These are phyloP conservation scores for Ramphastos sulfuratus DNA, from an alignment of 2,113 vertebrate genomes.

Conservation along the genomic window DNA sequence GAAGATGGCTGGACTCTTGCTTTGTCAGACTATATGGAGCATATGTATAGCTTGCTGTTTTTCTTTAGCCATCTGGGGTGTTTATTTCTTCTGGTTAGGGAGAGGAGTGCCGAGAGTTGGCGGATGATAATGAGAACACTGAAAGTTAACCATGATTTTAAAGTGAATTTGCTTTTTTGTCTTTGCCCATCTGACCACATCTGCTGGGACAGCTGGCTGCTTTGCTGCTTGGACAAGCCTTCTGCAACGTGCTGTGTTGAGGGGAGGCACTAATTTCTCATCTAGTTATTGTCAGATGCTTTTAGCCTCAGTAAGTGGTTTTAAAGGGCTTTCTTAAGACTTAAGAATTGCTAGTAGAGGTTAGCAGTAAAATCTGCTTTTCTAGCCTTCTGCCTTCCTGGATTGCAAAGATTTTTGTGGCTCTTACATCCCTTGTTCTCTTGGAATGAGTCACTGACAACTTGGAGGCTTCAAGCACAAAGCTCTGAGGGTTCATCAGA, in stretches of 20 bases:
- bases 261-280: background rate
- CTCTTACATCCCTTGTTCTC: background rate
- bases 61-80: constrained; percentile 6
- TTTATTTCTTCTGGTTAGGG: constrained; percentile 1
- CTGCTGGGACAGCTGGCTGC: constrained; percentile 2
- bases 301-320: background rate
- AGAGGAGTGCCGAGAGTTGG: background rate
- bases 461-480: background rate
- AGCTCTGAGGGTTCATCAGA: background rate
- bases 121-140: background rate
- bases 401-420: background rate
- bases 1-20: background rate
- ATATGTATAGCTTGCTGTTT: constrained; percentile 28
- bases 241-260: background rate
- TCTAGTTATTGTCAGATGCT: background rate
- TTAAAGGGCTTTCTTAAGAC: background rate
- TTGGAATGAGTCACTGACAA: background rate
- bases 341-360: background rate
- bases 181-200: background rate
- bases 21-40: background rate
- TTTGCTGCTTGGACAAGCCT: background rate
- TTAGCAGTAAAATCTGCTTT: background rate
- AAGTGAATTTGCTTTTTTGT: constrained; percentile 5
- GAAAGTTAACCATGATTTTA: background rate
- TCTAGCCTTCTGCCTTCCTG: background rate